These are phyloP conservation scores for Recurvirostra avosetta DNA, from an alignment of 2,113 vertebrate genomes.

Conservation along the genomic window DNA sequence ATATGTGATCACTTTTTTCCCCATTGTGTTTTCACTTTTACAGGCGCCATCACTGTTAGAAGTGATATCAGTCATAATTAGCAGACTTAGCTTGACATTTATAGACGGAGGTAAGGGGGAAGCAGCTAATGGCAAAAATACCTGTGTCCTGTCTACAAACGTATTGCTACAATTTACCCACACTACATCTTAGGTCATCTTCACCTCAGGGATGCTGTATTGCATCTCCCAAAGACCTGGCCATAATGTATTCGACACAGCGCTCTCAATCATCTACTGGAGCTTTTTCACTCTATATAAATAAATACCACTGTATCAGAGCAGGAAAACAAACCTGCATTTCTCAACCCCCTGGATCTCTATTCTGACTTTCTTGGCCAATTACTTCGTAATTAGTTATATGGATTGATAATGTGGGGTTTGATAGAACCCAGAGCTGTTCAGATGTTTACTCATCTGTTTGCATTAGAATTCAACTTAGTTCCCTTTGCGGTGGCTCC, in stretches of 20 bases:
- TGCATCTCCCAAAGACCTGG: neutral
- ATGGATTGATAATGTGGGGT: neutral
- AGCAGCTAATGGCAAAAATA: neutral
- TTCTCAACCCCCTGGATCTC: neutral
- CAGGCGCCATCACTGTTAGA: neutral
- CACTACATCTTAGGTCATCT: neutral
- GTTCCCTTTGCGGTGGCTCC: neutral
- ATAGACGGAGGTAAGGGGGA: neutral
- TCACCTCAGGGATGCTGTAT: neutral
- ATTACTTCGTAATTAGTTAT: neutral
- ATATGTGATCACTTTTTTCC: rapidly evolving
- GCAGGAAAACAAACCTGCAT: neutral
- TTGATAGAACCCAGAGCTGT: neutral
- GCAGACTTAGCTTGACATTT: neutral
- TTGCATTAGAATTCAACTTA: neutral
- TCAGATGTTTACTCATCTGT: neutral
- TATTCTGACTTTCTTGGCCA: neutral
- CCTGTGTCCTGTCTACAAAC: neutral
- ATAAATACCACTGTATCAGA: neutral
- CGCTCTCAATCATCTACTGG: neutral
- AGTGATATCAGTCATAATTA: neutral
- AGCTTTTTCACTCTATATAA: neutral
- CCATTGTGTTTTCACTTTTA: neutral
- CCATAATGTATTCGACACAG: neutral
- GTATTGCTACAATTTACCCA: neutral